Conservation (phyloP, 2,797 vertebrate species). For the Myotis vivesi region DNA sequence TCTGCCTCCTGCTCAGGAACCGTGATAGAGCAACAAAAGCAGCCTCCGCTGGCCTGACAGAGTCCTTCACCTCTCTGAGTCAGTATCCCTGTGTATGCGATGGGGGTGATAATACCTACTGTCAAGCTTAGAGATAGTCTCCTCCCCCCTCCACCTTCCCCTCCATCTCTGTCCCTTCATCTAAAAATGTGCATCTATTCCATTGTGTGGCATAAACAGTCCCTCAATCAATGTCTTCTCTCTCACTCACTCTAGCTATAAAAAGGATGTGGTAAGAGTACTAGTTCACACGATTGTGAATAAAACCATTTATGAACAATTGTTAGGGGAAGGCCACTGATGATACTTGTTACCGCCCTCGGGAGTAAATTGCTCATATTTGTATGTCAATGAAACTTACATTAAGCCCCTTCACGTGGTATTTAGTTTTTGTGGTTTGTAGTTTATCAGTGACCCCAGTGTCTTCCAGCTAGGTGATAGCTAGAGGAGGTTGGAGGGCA, state of each 20-base stretch:
- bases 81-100: accelerated
- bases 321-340: not conserved
- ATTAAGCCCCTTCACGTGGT: not conserved
- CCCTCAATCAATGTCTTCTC: not conserved
- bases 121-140: not conserved
- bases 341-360: not conserved
- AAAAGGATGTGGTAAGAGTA: not conserved
- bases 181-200: not conserved
- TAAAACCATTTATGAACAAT: not conserved
- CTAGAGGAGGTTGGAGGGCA: too few relatives aligned
- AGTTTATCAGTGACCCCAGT: not conserved
- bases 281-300: not conserved
- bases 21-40: not conserved
- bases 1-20: not conserved
- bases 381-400: not conserved
- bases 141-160: too few relatives aligned
- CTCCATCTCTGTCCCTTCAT: not conserved
- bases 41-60: not conserved
- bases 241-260: not conserved
- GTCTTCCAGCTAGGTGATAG: not conserved
- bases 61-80: too few relatives aligned
- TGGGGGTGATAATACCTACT: not conserved
- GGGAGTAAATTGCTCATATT: not conserved
- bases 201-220: not conserved
- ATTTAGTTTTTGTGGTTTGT: not conserved